Base-by-base conservation (phyloP, 2,113 vertebrate species). In the Plectropomus leopardus region DNA sequence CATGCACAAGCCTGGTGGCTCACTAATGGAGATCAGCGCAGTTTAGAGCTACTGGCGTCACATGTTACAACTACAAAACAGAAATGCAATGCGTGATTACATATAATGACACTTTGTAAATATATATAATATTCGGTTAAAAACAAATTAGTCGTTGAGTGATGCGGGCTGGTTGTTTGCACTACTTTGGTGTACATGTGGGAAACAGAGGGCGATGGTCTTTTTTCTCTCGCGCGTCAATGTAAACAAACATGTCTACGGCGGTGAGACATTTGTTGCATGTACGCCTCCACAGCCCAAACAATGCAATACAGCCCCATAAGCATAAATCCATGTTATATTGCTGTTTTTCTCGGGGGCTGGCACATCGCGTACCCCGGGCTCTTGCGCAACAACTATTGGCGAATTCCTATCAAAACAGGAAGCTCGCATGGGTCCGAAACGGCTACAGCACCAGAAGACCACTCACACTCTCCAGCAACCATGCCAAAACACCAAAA, bases 381-480 rank as follows among this genome's bases (percentile, higher is more conserved):
- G 67, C 48, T 89, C 85, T 94, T 93, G 91, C 91, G 93, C 89
- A 94, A 94, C 63, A 90, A 84, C 90, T 82, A 86, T 80, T 89
- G 86, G 89, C 83, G 88, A 91, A 92, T 92, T 92, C 89, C 89
- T 89, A 90, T 93, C 82, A 93, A 93, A 94, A 94, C 95, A 94
- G 93, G 94, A 94, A 94, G 94, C 93, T 93, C 72, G 76, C 81
- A 58, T 36, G 79, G 83, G 92, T 92, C 88, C 82, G 78, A 85
- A 86, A 88, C 82, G 68, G 63, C 79, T 82, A 17, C 57, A 75
- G 64, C 66, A 76, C 72, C 78, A 55, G 67, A 84, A 79, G 86
- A 91, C 85, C 87, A 42, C 89, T 92, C 80, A 79, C 44, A 34
- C 51, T 68, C 82, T 45, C 72, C 82, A 44, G 23, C 70, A 79